Conservation (phyloP, 2,888 invertebrate species). For the Caenorhabditis uteleia region DNA sequence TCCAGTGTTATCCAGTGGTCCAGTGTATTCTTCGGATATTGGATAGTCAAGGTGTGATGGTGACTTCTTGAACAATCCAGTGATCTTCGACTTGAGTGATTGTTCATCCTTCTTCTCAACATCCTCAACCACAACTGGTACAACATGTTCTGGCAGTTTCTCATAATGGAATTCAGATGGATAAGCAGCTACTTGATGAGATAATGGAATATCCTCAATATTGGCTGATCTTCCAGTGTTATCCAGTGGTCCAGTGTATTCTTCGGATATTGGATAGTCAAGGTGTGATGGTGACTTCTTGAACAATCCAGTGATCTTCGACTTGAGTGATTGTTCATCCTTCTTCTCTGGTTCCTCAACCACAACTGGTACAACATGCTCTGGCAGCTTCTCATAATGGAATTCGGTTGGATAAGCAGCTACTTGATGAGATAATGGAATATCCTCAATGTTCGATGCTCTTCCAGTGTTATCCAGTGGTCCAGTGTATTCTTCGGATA, state of each 20-base stretch:
- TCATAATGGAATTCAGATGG: slow-evolving; percentile 6
- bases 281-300: slow-evolving; percentile 12
- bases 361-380: slow-evolving; percentile 1
- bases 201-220: slow-evolving; percentile 5
- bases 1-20: slow-evolving; percentile 22
- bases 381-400: slow-evolving; percentile 26
- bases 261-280: slow-evolving; percentile 8
- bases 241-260: slow-evolving; percentile 6
- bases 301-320: slow-evolving; percentile 18
- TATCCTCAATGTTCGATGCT: slow-evolving; percentile 16
- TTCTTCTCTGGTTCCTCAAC: slow-evolving; percentile 20
- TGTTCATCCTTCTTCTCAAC: slow-evolving; percentile 9
- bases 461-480: slow-evolving; percentile 9
- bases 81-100: slow-evolving; percentile 16
- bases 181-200: slow-evolving; percentile 1
- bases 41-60: slow-evolving; percentile 46
- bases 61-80: slow-evolving; percentile 43
- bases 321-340: slow-evolving; percentile 10
- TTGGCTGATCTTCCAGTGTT: slow-evolving; percentile 3
- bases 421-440: slow-evolving; percentile 5
- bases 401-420: slow-evolving; percentile 19
- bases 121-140: slow-evolving; percentile 6
- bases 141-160: slow-evolving; percentile 6
- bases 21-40: slow-evolving; percentile 18
- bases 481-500: slow-evolving; percentile 18